These are phyloP conservation scores for Alcedo atthis DNA, from an alignment of 2,797 vertebrate species.

Conservation along the genomic window DNA sequence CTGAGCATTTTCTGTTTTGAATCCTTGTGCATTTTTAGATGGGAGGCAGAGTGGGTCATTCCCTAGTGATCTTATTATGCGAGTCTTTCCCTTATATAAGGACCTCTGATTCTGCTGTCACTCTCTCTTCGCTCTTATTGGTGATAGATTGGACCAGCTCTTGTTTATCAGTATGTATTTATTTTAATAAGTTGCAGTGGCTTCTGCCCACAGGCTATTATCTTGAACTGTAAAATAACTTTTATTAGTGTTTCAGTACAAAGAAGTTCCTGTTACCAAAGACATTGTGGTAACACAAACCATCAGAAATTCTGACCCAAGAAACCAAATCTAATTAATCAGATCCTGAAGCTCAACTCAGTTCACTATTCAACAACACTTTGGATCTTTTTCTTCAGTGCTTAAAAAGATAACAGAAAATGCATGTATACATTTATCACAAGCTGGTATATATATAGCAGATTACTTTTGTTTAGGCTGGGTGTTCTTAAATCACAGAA, in stretches of 20 bases:
- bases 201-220: not conserved
- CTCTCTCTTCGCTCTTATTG: not conserved
- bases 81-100: not conserved
- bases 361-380: not conserved
- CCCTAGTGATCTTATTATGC: slow-evolving; percentile 1
- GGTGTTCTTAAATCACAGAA: not conserved
- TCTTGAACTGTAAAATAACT: not conserved
- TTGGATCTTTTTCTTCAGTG: not conserved
- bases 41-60: slow-evolving; percentile 29
- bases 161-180: not conserved
- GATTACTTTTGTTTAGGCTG: slow-evolving; percentile 6
- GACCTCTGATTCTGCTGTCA: not conserved
- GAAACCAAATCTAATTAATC: slow-evolving; percentile 19
- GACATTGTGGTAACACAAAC: not conserved
- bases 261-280: not conserved
- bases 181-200: not conserved
- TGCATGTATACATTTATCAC: not conserved
- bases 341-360: not conserved
- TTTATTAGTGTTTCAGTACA: not conserved
- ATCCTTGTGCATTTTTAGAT: slow-evolving; percentile 20
- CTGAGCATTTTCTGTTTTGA: slow-evolving; percentile 32
- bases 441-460: not conserved
- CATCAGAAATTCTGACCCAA: not conserved
- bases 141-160: not conserved
- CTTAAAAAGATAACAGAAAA: not conserved